Percentiles rank a stretch among this genome's conserved stretches.
These are phyloP conservation scores for Siniperca chuatsi DNA, from an alignment of 2,113 vertebrate genomes.

Conservation along the genomic window DNA sequence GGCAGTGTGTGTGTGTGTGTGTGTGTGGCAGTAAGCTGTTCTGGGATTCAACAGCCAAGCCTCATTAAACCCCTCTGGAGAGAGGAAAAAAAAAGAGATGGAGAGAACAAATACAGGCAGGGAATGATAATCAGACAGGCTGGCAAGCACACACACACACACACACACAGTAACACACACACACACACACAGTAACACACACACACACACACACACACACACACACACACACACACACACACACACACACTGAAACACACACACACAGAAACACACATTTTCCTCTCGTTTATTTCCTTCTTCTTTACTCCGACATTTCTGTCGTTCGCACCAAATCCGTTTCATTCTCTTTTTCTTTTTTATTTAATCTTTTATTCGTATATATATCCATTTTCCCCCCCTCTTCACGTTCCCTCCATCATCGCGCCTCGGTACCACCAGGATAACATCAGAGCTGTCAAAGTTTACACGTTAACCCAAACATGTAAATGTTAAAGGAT, in stretches of 20 bases:
- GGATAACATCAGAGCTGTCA: no score
- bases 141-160: constrained; percentile 17
- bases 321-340: not conserved
- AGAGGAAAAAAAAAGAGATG: constrained; percentile 39
- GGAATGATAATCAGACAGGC: constrained; percentile 61
- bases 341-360: not conserved
- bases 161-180: not conserved
- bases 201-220: not conserved
- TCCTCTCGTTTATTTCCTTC: constrained; percentile 23
- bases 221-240: constrained; percentile 1
- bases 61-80: constrained; percentile 78
- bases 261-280: not conserved
- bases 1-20: constrained; percentile 14
- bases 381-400: no score
- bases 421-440: no score
- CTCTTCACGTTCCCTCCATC: no score
- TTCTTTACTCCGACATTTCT: not conserved
- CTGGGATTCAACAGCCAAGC: constrained; percentile 76
- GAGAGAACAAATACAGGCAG: constrained; percentile 63
- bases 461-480: no score
- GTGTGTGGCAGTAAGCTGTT: constrained; percentile 64
- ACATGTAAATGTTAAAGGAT: no score
- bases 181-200: no score
- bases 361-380: not conserved
- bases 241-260: constrained; percentile 8